These are phyloP conservation scores for Callinectes sapidus DNA, from an alignment of 2,888 invertebrate genomes.

Conservation along the genomic window DNA sequence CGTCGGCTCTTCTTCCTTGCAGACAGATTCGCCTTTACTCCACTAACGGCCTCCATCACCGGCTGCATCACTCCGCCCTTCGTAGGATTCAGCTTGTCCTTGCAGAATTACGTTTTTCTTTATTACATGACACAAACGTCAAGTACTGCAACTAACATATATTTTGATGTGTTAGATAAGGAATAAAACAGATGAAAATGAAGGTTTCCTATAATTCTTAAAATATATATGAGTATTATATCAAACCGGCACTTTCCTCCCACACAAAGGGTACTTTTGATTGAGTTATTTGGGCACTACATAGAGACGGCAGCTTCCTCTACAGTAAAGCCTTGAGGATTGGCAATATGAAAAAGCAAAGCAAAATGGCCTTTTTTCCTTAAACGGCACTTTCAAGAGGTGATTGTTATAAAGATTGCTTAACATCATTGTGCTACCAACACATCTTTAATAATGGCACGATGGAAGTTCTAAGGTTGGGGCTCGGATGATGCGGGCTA, in stretches of 20 bases:
- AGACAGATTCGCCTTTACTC: background rate
- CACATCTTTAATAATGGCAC: background rate
- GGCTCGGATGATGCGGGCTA: background rate
- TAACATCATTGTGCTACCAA: background rate
- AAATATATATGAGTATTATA: background rate
- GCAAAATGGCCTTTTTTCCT: background rate
- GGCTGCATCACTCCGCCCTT: background rate
- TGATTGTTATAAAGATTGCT: background rate
- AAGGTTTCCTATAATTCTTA: background rate
- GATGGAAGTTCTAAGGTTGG: background rate
- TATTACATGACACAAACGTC: background rate
- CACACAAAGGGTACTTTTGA: background rate
- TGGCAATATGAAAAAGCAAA: background rate
- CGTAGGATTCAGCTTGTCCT: background rate
- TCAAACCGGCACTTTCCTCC: background rate
- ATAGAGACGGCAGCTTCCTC: background rate
- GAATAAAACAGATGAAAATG: background rate
- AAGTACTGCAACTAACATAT: background rate
- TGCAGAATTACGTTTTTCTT: background rate
- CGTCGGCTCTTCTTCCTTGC: constrained; percentile 3
- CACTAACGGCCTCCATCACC: background rate
- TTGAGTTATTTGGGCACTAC: background rate
- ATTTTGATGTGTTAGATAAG: background rate
- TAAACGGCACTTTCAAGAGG: background rate
- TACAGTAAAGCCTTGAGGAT: background rate